Conservation (phyloP, 2,113 vertebrate genomes). For the Gasterosteus nipponicus region DNA sequence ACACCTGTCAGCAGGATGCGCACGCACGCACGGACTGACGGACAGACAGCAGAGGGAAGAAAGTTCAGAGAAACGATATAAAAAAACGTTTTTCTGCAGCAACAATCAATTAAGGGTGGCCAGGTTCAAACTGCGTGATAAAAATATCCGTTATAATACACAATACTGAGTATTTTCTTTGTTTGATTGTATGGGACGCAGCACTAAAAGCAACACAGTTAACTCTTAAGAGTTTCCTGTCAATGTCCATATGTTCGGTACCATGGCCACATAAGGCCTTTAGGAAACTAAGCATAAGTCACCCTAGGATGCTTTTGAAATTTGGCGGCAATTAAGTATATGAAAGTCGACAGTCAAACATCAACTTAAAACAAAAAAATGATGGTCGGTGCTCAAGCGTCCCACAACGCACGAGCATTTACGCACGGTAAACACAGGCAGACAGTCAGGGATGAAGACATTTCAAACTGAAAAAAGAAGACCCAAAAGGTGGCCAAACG, state of each 20-base stretch:
- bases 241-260: neutral
- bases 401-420: conserved; percentile 21
- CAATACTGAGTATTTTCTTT: neutral
- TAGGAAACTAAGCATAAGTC: neutral
- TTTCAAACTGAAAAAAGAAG: neutral
- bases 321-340: neutral
- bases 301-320: neutral
- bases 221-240: neutral
- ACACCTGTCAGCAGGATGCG: conserved; percentile 58
- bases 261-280: neutral
- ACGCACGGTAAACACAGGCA: neutral
- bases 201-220: neutral
- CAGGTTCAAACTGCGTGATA: neutral
- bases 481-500: neutral
- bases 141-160: neutral
- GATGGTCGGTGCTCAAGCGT: conserved; percentile 45
- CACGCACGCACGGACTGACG: neutral
- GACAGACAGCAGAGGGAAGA: neutral
- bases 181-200: neutral
- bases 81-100: neutral
- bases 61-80: neutral
- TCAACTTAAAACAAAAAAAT: neutral
- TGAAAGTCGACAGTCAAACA: neutral
- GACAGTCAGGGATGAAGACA: neutral
- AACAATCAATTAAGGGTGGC: neutral